Evolutionary conservation across 1,140 invertebrate genomes (phyloP).

Genomic region (Aphelenchoides fujianensis): DNA sequence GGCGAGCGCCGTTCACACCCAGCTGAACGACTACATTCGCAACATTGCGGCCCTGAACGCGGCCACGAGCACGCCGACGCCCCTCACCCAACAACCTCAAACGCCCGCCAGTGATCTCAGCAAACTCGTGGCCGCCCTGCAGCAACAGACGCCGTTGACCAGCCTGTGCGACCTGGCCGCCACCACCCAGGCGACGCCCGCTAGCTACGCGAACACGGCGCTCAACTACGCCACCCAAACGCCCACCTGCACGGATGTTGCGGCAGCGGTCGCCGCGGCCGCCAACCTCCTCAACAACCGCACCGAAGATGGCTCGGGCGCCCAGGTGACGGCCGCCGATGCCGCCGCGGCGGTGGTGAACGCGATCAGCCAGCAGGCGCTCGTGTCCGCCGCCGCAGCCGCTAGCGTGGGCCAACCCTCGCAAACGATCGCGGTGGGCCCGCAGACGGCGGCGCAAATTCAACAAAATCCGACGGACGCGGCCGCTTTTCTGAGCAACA

Average conservation of each 20-base stretch:
- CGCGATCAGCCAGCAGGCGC: neutral
- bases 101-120: neutral
- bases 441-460: neutral
- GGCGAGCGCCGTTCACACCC: neutral
- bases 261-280: neutral
- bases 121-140: neutral
- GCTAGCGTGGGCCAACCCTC: neutral
- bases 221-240: neutral
- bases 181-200: neutral
- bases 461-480: neutral
- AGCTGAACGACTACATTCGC: constrained; percentile 2
- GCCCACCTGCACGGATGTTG: neutral
- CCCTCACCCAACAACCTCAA: neutral
- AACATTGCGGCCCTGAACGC: neutral
- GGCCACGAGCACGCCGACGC: neutral
- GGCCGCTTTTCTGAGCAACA: neutral
- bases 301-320: neutral
- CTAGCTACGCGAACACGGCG: neutral
- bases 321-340: neutral
- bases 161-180: neutral
- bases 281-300: neutral
- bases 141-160: neutral
- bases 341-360: neutral
- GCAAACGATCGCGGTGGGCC: neutral
- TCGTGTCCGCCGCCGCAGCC: neutral